Evolutionary conservation across 2,797 vertebrate genomes (phyloP).

Genomic region (Holocentrus rufus): DNA sequence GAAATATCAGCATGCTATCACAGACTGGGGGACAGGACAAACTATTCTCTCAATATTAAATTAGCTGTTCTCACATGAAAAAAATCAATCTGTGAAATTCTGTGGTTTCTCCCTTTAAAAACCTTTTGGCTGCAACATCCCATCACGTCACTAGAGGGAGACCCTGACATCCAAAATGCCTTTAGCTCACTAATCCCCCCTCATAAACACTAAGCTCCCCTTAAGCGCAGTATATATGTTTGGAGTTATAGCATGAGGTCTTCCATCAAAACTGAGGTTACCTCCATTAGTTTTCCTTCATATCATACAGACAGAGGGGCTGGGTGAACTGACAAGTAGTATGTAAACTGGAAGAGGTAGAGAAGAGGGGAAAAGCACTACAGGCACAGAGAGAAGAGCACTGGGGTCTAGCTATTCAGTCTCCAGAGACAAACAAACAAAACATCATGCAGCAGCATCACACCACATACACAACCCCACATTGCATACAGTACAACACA

Average conservation of each 20-base stretch:
- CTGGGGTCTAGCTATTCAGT: conserved; percentile 60
- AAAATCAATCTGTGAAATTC: background rate
- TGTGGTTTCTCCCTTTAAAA: background rate
- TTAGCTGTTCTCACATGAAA: background rate
- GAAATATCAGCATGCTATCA: too few species aligned
- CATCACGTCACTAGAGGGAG: conserved; percentile 73
- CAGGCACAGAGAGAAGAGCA: conserved; percentile 61
- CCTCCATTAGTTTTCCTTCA: conserved; percentile 42
- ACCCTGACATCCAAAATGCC: conserved; percentile 57
- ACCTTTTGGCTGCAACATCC: conserved; percentile 4
- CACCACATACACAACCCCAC: conserved; percentile 45
- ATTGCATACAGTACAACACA: conserved; percentile 26
- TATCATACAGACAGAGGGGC: conserved; percentile 35
- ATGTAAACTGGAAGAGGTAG: conserved; percentile 33
- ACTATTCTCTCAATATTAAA: background rate
- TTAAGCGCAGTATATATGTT: conserved; percentile 54
- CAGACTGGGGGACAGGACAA: too few species aligned
- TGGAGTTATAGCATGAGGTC: conserved; percentile 60
- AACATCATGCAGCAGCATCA: conserved; percentile 63
- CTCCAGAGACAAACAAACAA: conserved; percentile 66
- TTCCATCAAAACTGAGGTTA: conserved; percentile 57
- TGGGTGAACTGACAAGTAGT: conserved; percentile 26
- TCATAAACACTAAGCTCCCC: conserved; percentile 55
- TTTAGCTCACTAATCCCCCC: conserved; percentile 61
- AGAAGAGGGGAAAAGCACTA: conserved; percentile 47